Evolutionary conservation across 2,113 vertebrate genomes (phyloP).

Genomic region (Falco punctatus): DNA sequence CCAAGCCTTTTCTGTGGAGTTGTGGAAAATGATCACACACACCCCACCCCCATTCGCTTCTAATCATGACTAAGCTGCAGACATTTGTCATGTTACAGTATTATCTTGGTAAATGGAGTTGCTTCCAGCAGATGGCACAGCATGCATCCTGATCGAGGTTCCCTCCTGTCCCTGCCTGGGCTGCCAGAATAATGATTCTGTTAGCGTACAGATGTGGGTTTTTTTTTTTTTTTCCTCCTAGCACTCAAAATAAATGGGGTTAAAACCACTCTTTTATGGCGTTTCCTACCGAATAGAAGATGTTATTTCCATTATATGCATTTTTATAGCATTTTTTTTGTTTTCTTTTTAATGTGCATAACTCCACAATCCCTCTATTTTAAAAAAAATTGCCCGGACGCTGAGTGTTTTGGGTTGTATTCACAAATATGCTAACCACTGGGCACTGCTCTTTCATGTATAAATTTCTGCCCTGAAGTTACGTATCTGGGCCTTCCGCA

Average conservation of each 20-base stretch:
- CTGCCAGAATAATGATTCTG: not conserved
- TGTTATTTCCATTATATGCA: not conserved
- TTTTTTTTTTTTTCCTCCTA: not conserved
- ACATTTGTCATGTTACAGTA: not conserved
- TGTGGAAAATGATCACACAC: not conserved
- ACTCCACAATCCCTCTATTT: not conserved
- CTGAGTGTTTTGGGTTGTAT: not conserved
- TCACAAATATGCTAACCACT: not conserved
- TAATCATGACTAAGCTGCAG: not conserved
- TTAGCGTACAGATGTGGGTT: not conserved
- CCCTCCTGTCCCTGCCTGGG: not conserved
- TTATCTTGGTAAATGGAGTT: not conserved
- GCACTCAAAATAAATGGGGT: not conserved
- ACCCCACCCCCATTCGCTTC: not conserved
- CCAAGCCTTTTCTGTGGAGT: not conserved
- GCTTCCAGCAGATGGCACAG: slow-evolving; percentile 51
- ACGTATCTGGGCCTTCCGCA: not conserved
- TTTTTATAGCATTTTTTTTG: not conserved
- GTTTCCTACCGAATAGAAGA: not conserved
- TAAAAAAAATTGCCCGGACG: not conserved
- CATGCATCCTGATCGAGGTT: not conserved
- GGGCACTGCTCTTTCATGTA: not conserved
- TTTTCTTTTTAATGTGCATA: not conserved
- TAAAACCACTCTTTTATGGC: not conserved
- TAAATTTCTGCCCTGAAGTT: not conserved